These are phyloP conservation scores for Chironomus striatipennis DNA, from an alignment of 1,140 invertebrate genomes.

Conservation along the genomic window DNA sequence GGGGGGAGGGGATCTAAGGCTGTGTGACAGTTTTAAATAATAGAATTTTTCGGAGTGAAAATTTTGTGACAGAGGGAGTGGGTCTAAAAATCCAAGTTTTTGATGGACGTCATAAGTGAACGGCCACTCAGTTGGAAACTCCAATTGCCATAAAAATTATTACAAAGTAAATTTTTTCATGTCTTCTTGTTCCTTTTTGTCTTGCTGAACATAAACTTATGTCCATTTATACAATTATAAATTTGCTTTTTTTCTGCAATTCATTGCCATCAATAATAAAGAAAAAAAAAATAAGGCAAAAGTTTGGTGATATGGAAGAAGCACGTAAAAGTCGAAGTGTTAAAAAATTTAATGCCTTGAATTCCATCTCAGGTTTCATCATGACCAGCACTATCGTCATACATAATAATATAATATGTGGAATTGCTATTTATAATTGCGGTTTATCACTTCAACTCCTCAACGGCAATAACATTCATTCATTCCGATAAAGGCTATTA, in stretches of 20 bases:
- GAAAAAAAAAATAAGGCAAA: not conserved
- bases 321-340: not conserved
- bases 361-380: constrained; percentile 1
- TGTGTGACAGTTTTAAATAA: too few relatives aligned
- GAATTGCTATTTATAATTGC: not conserved
- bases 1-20: too few relatives aligned
- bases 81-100: too few relatives aligned
- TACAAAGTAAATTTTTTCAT: too few relatives aligned
- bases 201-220: too few relatives aligned
- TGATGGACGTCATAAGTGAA: too few relatives aligned
- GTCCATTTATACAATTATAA: not conserved
- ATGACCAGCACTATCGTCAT: not conserved
- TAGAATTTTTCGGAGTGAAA: too few relatives aligned
- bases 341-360: constrained; percentile 10
- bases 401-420: not conserved
- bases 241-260: not conserved
- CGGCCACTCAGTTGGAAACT: too few relatives aligned
- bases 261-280: not conserved
- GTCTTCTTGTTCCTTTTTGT: too few relatives aligned
- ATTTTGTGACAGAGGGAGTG: too few relatives aligned
- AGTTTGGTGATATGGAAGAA: not conserved
- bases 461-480: not conserved
- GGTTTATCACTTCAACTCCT: not conserved
- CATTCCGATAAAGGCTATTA: not conserved
- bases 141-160: too few relatives aligned